Evolutionary conservation across 2,888 invertebrate genomes (phyloP), one percentile per base, ranked within the genome.

Genomic region (Drosophila multiciliata): DNA sequence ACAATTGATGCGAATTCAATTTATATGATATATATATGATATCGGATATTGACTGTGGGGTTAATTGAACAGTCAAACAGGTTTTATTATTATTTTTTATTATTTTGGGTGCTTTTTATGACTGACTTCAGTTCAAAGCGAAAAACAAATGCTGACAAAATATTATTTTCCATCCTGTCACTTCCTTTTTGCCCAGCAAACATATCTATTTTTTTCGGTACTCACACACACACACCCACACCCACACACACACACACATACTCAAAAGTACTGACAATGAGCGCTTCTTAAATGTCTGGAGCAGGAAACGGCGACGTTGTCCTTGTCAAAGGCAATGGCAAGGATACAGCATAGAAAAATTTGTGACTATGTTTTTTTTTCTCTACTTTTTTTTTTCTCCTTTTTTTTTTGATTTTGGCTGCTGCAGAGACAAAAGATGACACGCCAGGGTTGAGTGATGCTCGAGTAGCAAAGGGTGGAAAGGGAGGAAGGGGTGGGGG

Each of bases 341-440:
- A 90, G 90, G 80, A 81, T 82, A 60, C 26, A 74, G 75, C 77
- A 86, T 81, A 81, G 73, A 86, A 79, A 76, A 73, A 79, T 74
- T 72, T 64, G 81, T 79, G 78, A 67, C 38, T 61, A 49, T 65
- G 67, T 73, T 65, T 57, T 69, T 66, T 29, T 29, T 29, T 29
- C 29, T 29, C 29, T 29, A 29, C 29, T 75, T 61, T 58, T 58
- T 73, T 73, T 64, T 72, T 65, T 66, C 65, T 65, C 17, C 17
- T 55, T 40, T 29, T 64, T 72, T 82, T 74, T 68, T 58, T 82
- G 69, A 63, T 82, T 75, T 80, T 50, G 75, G 85, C 76, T 73
- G 76, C 75, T 74, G 79, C 75, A 70, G 74, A 90, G 89, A 91
- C 91, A 91, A 91, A 91, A 91, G 91, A 89, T 92, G 92, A 91